Evolutionary conservation across 2,888 invertebrate genomes (phyloP), one percentile per base, ranked within the genome.

Genomic region (Ganaspis brasiliensis): DNA sequence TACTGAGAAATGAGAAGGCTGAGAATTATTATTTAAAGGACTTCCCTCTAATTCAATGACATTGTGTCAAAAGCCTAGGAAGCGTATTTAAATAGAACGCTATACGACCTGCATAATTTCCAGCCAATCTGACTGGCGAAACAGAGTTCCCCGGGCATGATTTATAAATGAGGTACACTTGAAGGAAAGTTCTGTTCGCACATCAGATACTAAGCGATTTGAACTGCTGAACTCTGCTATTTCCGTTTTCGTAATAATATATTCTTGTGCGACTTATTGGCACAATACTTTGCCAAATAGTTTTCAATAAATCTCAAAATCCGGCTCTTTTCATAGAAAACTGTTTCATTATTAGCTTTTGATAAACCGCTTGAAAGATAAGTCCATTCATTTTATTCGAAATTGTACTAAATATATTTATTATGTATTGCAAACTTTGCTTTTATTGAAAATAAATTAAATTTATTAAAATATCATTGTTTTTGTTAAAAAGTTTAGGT

Each of bases 171-270:
- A 61, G 61, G 61, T 61, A 35, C 59, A 31, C 31, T 74, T 61
- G 76, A 52, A 79, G 83, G 81, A 81, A 81, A 82, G 72, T 80
- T 57, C 75, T 77, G 72, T 75, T 74, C 74, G 70, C 76, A 79
- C 76, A 70, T 79, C 82, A 83, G 72, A 76, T 78, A 63, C 74
- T 81, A 77, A 84, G 76, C 74, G 79, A 80, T 82, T 82, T 87
- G 86, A 88, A 87, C 84, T 84, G 79, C 82, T 88, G 85, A 87
- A 87, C 87, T 80, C 82, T 79, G 57, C 82, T 81, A 76, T 80
- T 87, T 88, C 86, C 86, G 85, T 82, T 87, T 86, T 86, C 83
- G 82, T 82, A 84, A 86, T 79, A 63, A 45, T 67, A 80, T 82
- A 78, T 76, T 31, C 75, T 76, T 78, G 75, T 67, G 24, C 24